Evolutionary conservation across 2,888 invertebrate genomes (phyloP).

Genomic region (Escarpia spicata): DNA sequence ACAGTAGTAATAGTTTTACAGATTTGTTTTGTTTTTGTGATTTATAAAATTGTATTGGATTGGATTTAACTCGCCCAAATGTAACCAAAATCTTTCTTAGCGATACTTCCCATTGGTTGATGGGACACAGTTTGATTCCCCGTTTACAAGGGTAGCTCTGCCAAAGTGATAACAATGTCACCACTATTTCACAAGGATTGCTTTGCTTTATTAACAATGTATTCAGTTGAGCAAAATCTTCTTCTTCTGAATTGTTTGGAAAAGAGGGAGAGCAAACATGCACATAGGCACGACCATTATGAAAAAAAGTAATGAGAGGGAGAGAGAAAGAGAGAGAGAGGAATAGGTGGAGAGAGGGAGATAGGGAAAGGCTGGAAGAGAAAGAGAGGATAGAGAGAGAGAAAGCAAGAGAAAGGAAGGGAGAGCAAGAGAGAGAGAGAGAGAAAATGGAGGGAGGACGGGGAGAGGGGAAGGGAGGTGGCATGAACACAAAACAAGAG

Average conservation of each 20-base stretch:
- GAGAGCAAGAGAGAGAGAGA: background rate
- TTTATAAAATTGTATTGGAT: too few relatives aligned
- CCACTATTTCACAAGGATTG: background rate
- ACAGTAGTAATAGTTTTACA: too few relatives aligned
- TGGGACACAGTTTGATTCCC: background rate
- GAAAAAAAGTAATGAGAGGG: too few relatives aligned
- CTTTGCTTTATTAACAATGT: background rate
- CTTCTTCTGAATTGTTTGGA: background rate
- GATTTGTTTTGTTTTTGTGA: too few relatives aligned
- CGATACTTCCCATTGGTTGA: background rate
- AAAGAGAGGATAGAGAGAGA: background rate
- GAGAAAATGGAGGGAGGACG: background rate
- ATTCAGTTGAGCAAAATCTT: background rate
- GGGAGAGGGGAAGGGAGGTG: background rate
- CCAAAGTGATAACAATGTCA: background rate
- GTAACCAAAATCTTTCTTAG: too few relatives aligned
- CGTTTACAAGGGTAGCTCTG: background rate
- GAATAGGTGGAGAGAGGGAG: background rate
- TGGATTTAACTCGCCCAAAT: too few relatives aligned
- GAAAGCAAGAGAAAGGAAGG: background rate
- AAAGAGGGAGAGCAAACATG: background rate
- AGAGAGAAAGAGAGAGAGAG: background rate
- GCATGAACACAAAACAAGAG: background rate
- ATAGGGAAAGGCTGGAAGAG: background rate
- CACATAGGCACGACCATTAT: too few relatives aligned